These are phyloP conservation scores for Monomorium pharaonis DNA, from an alignment of 1,140 invertebrate genomes.

Conservation along the genomic window DNA sequence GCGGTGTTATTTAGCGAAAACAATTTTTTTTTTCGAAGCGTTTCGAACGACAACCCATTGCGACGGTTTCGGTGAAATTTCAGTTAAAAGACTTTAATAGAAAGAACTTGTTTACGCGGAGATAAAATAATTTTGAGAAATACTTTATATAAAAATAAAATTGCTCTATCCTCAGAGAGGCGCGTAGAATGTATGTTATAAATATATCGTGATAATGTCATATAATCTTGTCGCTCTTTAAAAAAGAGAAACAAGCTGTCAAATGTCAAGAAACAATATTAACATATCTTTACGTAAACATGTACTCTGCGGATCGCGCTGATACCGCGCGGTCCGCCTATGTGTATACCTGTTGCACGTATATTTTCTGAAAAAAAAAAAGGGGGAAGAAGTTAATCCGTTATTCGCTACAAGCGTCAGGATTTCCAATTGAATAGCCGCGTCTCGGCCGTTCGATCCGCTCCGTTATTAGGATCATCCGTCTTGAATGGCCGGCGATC, in stretches of 20 bases:
- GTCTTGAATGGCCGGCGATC: constrained; percentile 40
- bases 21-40: not conserved
- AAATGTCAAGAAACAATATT: constrained; percentile 1
- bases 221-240: not conserved
- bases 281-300: constrained; percentile 34
- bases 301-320: not conserved
- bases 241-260: not conserved
- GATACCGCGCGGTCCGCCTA: not conserved
- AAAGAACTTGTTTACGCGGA: not conserved
- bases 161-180: not conserved
- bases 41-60: not conserved
- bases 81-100: not conserved
- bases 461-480: constrained; percentile 41
- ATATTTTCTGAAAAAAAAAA: not conserved
- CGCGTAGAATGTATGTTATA: not conserved
- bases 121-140: not conserved
- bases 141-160: constrained; percentile 24
- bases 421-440: constrained; percentile 39
- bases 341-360: not conserved
- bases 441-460: constrained; percentile 17
- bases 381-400: constrained; percentile 25
- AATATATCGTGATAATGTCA: not conserved
- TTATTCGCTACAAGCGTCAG: constrained; percentile 20
- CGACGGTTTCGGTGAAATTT: not conserved
- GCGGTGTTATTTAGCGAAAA: not conserved